Evolutionary conservation across 2,797 vertebrate genomes (phyloP).

Genomic region (Thaleichthys pacificus): DNA sequence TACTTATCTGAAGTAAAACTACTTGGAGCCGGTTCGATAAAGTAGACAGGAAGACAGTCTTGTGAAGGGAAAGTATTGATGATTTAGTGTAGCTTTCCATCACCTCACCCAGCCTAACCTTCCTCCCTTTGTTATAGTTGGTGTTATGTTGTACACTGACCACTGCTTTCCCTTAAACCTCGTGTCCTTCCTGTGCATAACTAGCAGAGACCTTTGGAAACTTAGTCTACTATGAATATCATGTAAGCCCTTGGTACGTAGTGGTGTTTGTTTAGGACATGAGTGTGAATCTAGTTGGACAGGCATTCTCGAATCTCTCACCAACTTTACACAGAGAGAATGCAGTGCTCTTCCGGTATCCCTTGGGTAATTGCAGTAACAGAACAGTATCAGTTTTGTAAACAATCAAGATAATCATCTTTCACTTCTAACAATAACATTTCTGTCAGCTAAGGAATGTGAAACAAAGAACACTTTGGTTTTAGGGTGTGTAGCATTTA

Average conservation of each 20-base stretch:
- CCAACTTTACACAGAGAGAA: conserved; percentile 17
- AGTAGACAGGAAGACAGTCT: conserved; percentile 4
- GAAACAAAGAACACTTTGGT: conserved; percentile 36
- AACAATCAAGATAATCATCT: conserved; percentile 49
- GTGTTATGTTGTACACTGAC: conserved; percentile 20
- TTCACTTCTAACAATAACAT: conserved; percentile 21
- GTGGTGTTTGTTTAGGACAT: conserved; percentile 26
- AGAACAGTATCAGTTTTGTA: conserved; percentile 35
- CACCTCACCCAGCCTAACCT: conserved; percentile 27
- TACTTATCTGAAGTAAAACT: too few species aligned
- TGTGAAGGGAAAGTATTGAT: conserved; percentile 32
- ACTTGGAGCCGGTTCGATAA: not conserved
- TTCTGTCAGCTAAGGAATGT: conserved; percentile 21
- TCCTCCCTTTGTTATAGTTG: conserved; percentile 44
- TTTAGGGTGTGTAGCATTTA: not conserved
- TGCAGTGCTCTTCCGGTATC: conserved; percentile 26
- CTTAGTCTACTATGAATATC: conserved; percentile 33
- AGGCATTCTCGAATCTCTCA: conserved; percentile 32
- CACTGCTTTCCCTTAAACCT: conserved; percentile 16
- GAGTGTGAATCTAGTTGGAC: conserved; percentile 20
- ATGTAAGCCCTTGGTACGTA: conserved; percentile 5
- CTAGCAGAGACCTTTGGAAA: conserved; percentile 14
- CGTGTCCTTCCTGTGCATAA: not conserved
- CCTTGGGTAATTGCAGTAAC: conserved; percentile 34
- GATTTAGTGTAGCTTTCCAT: conserved; percentile 25